Evolutionary conservation across 1,140 invertebrate species (phyloP), one percentile per base, ranked within the genome.

Genomic region (Euschistus heros): DNA sequence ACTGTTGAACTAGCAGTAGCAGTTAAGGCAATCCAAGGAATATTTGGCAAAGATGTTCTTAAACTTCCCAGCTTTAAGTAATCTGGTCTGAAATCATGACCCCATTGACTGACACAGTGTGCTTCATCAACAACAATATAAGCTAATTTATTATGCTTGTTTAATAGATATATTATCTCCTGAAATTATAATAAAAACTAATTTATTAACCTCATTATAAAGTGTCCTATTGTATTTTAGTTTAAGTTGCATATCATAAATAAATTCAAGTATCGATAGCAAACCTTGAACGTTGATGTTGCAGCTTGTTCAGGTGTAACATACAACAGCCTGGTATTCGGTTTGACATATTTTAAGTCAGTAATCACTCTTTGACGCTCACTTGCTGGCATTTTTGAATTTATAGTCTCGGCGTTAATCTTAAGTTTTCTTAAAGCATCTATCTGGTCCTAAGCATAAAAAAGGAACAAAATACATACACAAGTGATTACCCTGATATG

Each of bases 51-150:
- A 69, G 80, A 82, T 37, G 59, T 17, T 1, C 71, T 64, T 20
- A 73, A 42, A 18, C n/a, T 71, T 10, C 89, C 91, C 2, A 98
- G 76, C 76, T 89, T 93, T 4, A 97, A 80, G 76, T 98, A 98
- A 76, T 97, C 91, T 0, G 91, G 91, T 27, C 95, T 79, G 75
- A 98, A 98, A 76, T 98, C 94, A 77, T 98, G 95, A 0, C 95
- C 95, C 94, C 94, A 98, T 71, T 97, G 88, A 73, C 91, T 95
- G 0, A 98, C 93, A 80, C 95, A 98, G 76, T 98, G 95, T 14
- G 94, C 95, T 80, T 98, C 96, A 79, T 98, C 96, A 15, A 98
- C 88, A 24, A 85, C 79, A 68, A 87, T 79, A 70, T 82, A 84
- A 8, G 77, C 77, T 13, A 87, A 66, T 64, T 82, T 77, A 42